Conservation (phyloP, 2,113 vertebrate species). For the Sclerurus mexicanus region DNA sequence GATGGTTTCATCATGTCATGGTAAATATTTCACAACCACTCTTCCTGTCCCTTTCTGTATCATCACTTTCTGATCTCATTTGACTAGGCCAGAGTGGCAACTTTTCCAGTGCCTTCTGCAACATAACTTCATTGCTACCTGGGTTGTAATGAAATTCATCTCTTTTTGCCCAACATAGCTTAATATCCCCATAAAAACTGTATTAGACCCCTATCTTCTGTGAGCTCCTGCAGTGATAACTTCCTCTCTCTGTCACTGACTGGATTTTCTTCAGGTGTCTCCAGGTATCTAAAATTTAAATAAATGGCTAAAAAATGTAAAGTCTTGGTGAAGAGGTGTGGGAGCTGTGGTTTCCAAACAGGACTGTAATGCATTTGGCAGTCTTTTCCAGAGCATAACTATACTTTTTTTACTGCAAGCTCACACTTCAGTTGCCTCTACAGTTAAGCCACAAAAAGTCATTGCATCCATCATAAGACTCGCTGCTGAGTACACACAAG, state of each 20-base stretch:
- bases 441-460: neutral
- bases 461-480: neutral
- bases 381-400: neutral
- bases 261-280: neutral
- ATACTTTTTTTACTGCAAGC: neutral
- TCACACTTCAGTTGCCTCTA: neutral
- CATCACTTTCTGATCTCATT: neutral
- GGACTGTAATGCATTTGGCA: neutral
- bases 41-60: neutral
- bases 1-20: slow-evolving; percentile 12
- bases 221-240: neutral
- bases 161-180: neutral
- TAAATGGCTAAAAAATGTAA: neutral
- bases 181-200: neutral
- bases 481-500: neutral
- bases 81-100: neutral
- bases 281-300: neutral
- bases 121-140: neutral
- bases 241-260: neutral
- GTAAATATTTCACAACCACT: slow-evolving; percentile 43
- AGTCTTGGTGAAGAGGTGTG: neutral
- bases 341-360: neutral
- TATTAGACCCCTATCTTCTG: neutral
- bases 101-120: neutral
- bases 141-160: neutral